A percentile compares a stretch with the other conserved stretches of the same genome.
Conservation (phyloP, 2,888 invertebrate species). For the Spatulosminthurus flaviceps region DNA sequence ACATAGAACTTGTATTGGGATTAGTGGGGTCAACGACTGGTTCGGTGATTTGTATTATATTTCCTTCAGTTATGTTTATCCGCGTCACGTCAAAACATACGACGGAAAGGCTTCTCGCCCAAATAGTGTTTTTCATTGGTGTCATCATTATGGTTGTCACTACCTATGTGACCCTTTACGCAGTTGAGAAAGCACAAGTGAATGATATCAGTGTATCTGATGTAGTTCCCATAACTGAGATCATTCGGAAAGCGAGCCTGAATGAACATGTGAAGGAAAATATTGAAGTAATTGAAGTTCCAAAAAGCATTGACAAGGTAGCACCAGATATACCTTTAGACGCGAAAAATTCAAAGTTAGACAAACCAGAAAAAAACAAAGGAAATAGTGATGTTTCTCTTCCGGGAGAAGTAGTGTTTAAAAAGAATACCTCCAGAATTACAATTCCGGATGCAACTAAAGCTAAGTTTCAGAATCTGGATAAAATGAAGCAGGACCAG, state of each 20-base stretch:
- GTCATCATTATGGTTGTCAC: slow-evolving; percentile 88
- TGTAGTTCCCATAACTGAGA: slow-evolving; percentile 47
- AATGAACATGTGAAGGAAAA: background rate
- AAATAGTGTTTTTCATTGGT: slow-evolving; percentile 80
- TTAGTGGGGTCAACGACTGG: slow-evolving; percentile 96
- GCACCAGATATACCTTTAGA: background rate
- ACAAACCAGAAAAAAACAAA: background rate
- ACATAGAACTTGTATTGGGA: slow-evolving; percentile 92
- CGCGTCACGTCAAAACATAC: slow-evolving; percentile 84
- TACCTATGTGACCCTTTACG: slow-evolving; percentile 86
- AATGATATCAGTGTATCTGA: slow-evolving; percentile 64
- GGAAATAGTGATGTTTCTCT: background rate
- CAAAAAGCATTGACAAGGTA: background rate
- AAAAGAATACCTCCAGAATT: background rate
- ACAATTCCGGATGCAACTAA: background rate
- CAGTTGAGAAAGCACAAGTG: slow-evolving; percentile 73
- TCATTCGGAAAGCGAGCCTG: background rate
- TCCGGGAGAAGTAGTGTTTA: background rate
- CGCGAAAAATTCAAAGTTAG: background rate
- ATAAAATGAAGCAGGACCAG: slow-evolving; percentile 6
- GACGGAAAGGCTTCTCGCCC: slow-evolving; percentile 82
- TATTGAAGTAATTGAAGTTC: background rate
- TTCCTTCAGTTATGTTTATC: slow-evolving; percentile 90
- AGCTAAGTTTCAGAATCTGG: background rate
- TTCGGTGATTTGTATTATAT: slow-evolving; percentile 88